Base-by-base conservation (phyloP, 2,888 invertebrate species). In the Augochlorella aurata region DNA sequence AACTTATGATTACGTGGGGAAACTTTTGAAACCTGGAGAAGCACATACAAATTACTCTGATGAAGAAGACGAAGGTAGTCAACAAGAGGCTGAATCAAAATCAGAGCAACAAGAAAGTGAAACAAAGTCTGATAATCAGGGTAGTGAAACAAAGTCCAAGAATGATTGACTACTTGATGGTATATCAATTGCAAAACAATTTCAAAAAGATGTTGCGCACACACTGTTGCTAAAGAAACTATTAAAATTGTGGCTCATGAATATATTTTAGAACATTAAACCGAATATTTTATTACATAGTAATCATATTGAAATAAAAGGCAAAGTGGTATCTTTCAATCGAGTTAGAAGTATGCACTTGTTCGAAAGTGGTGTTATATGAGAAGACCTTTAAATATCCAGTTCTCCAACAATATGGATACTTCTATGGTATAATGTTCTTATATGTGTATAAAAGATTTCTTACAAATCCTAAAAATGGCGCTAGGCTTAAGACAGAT, bases 1-100 rank as follows among this genome's bases (percentile, higher is more conserved):
- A 95, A 98, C 97, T 94, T 99, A 99, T 94, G 97, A 97, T 61
- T 96, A 97, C 85, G 97, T 99, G 54, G 99, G 99, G 21, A 96
- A 97, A 91, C 94, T 99, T 74, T 94, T 99, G 92, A 98, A 97
- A 92, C 98, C 98, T 0, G 98, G 98, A 16, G 98, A 99, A 91
- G 96, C 97, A 90, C 97, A 98, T 1, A 96, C 96, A 81, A 97
- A 96, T 92, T 99, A 99, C 94, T 97, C 98, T 0, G 98, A 98
- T 90, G 98, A 98, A 90, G 98, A 98, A 88, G 95, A 95, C 90
- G 93, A 96, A 94, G 92, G 92, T 69, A 93, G 93, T 83, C 93
- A 92, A 77, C 94, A 93, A 76, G 94, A 94, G 66, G 89, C 91
- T 73, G 94, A 94, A 88, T 94, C 94, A 54, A 94, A 94, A 88